phyloP scores from a whole-genome alignment of 1,140 invertebrate species.

The Acromyrmex heyeri region DNA sequence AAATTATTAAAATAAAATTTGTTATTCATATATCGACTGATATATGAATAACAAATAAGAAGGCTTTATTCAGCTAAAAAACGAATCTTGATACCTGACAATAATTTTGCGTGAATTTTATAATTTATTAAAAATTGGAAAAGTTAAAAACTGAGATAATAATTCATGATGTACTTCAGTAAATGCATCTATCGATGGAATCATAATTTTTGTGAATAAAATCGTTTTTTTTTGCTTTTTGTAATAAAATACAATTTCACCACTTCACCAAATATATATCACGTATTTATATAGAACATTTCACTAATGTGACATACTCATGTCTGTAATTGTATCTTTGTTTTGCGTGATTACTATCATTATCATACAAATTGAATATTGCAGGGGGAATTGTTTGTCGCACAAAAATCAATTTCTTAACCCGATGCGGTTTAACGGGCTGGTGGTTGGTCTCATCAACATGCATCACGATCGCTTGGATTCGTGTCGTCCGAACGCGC shows the following conservation, averaged over 20 bases:
- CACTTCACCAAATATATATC: background rate
- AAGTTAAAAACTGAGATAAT: background rate
- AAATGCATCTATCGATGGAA: background rate
- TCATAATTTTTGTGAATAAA: background rate
- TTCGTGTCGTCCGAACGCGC: slow-evolving; percentile 44
- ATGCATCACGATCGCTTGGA: slow-evolving; percentile 35
- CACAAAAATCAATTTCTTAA: slow-evolving; percentile 41
- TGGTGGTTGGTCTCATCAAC: slow-evolving; percentile 14
- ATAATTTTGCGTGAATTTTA: too few species aligned
- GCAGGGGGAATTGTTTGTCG: slow-evolving; percentile 10
- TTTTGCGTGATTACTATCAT: background rate
- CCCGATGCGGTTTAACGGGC: slow-evolving; percentile 1
- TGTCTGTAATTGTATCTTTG: background rate
- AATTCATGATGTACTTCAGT: background rate
- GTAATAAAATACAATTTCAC: slow-evolving; percentile 4
- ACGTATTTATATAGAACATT: background rate
- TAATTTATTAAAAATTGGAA: too few species aligned
- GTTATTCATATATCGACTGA: too few species aligned
- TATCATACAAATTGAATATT: slow-evolving; percentile 24
- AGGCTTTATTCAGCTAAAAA: too few species aligned
- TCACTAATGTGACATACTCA: background rate
- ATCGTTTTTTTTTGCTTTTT: background rate
- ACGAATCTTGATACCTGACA: too few species aligned
- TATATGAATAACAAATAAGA: too few species aligned
- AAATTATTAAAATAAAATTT: background rate